A percentile compares a stretch with the other conserved stretches of the same genome.
Conservation (phyloP, 2,888 invertebrate species). For the Troides oblongomaculatus region DNA sequence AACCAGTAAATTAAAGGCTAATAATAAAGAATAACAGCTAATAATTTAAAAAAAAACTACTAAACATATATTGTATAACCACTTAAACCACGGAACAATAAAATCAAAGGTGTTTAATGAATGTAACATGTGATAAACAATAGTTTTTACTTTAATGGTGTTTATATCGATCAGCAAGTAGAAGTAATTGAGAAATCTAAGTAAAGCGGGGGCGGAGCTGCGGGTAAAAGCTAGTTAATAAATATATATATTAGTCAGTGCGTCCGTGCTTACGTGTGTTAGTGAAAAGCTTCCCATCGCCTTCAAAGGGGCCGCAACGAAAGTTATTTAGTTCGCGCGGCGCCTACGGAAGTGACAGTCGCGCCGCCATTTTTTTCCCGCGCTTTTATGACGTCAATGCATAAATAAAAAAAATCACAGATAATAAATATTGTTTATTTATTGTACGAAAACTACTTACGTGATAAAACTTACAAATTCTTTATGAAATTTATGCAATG, state of each 20-base stretch:
- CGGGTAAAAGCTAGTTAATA: no score
- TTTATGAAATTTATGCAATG: neutral
- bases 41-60: no score
- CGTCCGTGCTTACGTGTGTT: neutral
- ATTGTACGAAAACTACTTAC: neutral
- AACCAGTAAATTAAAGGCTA: no score
- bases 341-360: conserved; percentile 51
- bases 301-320: conserved; percentile 29
- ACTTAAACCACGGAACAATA: no score
- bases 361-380: conserved; percentile 59
- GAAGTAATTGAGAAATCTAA: no score
- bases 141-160: no score
- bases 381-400: conserved; percentile 37
- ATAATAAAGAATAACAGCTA: no score
- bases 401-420: neutral
- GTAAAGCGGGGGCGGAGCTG: no score
- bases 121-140: no score
- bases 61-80: no score
- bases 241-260: conserved; percentile 1
- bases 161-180: no score
- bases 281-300: conserved; percentile 36
- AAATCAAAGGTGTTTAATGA: no score
- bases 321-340: conserved; percentile 58
- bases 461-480: neutral
- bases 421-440: neutral